These are phyloP conservation scores for Orchestia grillus DNA, from an alignment of 1,140 invertebrate genomes.

Conservation along the genomic window DNA sequence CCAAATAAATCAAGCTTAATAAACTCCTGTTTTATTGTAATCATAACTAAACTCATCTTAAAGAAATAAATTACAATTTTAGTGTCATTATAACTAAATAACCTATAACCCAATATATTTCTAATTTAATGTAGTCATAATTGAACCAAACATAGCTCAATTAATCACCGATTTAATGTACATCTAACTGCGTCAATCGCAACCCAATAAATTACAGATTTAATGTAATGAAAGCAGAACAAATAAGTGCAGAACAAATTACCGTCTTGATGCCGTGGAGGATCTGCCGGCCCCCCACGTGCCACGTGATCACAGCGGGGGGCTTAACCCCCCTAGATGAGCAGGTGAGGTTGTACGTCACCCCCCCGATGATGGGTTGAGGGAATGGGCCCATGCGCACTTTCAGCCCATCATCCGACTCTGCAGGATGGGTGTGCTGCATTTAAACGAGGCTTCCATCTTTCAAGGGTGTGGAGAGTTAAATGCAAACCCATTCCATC, in stretches of 20 bases:
- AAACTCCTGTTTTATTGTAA: no score
- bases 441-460: no score
- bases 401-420: conserved; percentile 21
- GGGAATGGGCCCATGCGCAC: conserved; percentile 30
- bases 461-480: no score
- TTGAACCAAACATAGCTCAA: not conserved
- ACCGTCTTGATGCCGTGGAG: conserved; percentile 38
- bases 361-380: conserved; percentile 32
- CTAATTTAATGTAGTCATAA: not conserved
- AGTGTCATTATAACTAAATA: not conserved
- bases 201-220: not conserved
- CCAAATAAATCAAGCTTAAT: no score
- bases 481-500: no score
- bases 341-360: conserved; percentile 38
- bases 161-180: not conserved
- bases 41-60: no score
- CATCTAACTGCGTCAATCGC: not conserved
- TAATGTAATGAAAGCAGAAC: not conserved
- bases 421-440: not conserved
- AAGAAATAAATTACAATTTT: not conserved
- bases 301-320: not conserved
- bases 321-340: not conserved
- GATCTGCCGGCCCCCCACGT: conserved; percentile 10
- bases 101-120: not conserved
- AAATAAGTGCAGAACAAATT: not conserved